Percentiles rank a stretch among this genome's conserved stretches.
phyloP scores from a whole-genome alignment of 2,888 invertebrate species.

The Leucophenga maculata region DNA sequence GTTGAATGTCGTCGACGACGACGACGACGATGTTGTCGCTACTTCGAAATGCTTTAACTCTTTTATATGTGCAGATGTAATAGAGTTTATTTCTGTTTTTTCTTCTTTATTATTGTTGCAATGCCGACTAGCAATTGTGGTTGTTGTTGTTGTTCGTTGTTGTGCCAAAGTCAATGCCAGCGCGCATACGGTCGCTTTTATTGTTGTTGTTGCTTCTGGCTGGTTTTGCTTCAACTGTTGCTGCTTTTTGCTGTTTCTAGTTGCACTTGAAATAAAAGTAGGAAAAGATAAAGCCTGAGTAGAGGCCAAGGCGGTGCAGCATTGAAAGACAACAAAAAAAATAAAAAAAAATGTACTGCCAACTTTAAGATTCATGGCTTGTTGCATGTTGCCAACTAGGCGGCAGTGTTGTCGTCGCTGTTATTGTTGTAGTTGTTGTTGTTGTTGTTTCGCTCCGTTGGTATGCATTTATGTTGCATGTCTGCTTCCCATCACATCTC shows the following conservation, averaged over 20 bases:
- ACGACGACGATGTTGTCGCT: conserved; percentile 43
- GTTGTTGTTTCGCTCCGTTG: conserved; percentile 15
- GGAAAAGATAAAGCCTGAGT: background rate
- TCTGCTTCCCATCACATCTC: background rate
- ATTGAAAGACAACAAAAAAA: background rate
- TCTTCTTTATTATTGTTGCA: background rate
- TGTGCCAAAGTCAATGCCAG: conserved; percentile 58
- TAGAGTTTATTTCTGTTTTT: background rate
- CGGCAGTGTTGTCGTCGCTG: background rate
- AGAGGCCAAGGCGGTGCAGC: background rate
- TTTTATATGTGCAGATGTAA: background rate
- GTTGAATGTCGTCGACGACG: conserved; percentile 54
- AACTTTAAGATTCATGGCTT: conserved; percentile 20
- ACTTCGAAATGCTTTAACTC: conserved; percentile 2
- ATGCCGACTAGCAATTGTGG: conserved; percentile 15
- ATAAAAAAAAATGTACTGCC: background rate
- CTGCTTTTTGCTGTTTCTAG: conserved; percentile 1
- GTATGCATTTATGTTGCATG: conserved; percentile 18
- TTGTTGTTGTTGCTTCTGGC: background rate
- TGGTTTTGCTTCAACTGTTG: conserved; percentile 1
- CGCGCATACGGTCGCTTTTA: background rate
- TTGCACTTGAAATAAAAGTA: conserved; percentile 25
- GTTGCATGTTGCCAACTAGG: conserved; percentile 10
- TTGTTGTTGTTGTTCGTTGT: conserved; percentile 36
- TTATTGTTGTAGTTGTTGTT: background rate